Conservation (phyloP, 2,113 vertebrate genomes). For the Carlito syrichta region DNA sequence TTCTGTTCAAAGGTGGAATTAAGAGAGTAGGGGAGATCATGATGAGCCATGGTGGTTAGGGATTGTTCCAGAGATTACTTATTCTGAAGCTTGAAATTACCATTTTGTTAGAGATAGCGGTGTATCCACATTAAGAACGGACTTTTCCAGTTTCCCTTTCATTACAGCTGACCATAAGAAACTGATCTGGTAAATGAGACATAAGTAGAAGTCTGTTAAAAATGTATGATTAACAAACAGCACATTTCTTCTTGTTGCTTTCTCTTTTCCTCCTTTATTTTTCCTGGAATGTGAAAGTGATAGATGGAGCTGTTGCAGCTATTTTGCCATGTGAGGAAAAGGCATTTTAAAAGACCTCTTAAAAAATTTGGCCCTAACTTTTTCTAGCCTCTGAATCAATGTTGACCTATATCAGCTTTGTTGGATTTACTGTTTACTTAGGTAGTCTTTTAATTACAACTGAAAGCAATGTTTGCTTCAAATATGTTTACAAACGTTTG, state of each 20-base stretch:
- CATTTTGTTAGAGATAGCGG: neutral
- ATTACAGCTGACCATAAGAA: neutral
- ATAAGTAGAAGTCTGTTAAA: neutral
- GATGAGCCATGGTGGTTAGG: neutral
- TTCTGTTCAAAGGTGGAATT: neutral
- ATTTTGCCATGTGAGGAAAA: neutral
- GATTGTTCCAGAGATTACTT: neutral
- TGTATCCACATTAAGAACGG: neutral
- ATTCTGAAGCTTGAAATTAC: neutral
- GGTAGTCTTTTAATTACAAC: neutral
- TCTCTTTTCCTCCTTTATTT: neutral
- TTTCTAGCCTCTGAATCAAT: neutral
- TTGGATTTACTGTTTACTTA: neutral
- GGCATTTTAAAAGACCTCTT: neutral
- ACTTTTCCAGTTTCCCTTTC: neutral
- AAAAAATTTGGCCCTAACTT: neutral
- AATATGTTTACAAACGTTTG: neutral
- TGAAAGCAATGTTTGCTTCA: neutral
- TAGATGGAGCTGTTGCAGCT: neutral
- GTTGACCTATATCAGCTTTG: neutral
- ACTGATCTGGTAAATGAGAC: neutral
- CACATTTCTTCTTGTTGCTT: neutral
- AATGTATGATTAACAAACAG: neutral
- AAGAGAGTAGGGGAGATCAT: neutral
- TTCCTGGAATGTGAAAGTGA: neutral